These are phyloP conservation scores for Lasioglossum malachurum DNA, from an alignment of 2,888 invertebrate genomes.

Conservation along the genomic window DNA sequence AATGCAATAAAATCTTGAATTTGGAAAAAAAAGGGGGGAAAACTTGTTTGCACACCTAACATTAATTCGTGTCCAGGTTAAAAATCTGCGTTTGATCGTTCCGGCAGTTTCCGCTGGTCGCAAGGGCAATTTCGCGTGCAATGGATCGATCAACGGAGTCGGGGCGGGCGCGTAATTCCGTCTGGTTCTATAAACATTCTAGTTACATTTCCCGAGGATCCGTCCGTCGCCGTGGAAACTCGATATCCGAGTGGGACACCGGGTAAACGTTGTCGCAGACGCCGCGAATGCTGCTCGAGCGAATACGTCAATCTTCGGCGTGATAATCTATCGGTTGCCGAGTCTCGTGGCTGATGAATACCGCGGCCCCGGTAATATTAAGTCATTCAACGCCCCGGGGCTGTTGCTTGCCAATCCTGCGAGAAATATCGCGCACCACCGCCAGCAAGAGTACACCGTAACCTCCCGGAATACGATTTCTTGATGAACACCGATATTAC, in stretches of 20 bases:
- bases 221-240: conserved; percentile 7
- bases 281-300: neutral
- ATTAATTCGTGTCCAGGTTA: neutral
- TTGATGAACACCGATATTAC: conserved; percentile 11
- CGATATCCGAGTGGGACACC: conserved; percentile 11
- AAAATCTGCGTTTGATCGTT: neutral
- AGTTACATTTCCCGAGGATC: neutral
- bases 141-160: neutral
- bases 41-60: too few species aligned
- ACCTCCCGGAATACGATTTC: neutral
- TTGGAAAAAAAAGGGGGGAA: too few species aligned
- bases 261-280: neutral
- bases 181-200: neutral
- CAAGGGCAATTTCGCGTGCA: neutral
- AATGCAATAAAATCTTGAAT: too few species aligned
- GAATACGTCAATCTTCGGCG: conserved; percentile 11
- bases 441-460: neutral
- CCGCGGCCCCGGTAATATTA: neutral
- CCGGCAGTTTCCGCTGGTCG: too few species aligned
- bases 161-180: neutral
- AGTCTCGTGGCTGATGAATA: conserved; percentile 5
- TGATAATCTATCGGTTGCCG: neutral
- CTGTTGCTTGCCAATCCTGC: neutral
- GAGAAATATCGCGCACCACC: neutral
- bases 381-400: neutral